Conservation (phyloP, 2,797 vertebrate genomes). For the Gymnothorax reevesii region DNA sequence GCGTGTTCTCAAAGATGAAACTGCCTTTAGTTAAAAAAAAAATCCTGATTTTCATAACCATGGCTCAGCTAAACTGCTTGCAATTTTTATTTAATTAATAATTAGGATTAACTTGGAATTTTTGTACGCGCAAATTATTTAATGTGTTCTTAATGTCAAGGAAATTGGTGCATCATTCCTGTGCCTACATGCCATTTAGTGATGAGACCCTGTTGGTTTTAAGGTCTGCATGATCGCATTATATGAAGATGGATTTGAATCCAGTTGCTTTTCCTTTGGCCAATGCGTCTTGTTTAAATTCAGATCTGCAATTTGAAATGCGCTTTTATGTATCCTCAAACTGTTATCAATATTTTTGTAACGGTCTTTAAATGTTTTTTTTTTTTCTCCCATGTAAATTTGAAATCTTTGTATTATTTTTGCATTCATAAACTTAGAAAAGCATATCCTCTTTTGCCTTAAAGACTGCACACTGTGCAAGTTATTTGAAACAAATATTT, state of each 20-base stretch:
- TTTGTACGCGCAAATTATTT: not conserved
- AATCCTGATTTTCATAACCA: too few species aligned
- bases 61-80: not conserved
- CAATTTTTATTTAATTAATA: too few species aligned
- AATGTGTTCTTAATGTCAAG: not conserved
- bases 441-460: not conserved
- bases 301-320: not conserved
- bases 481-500: conserved; percentile 6
- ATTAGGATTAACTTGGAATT: too few species aligned
- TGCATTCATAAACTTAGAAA: not conserved
- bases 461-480: not conserved
- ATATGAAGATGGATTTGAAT: not conserved
- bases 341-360: not conserved
- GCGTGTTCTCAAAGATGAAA: too few species aligned
- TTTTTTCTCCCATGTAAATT: not conserved
- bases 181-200: too few species aligned
- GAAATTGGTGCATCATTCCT: too few species aligned
- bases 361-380: not conserved
- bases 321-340: not conserved
- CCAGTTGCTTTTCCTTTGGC: not conserved
- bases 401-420: not conserved
- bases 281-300: not conserved
- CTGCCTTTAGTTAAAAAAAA: too few species aligned
- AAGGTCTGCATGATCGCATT: not conserved
- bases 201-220: too few species aligned